Conservation (phyloP, 2,113 vertebrate species). For the Ia io region DNA sequence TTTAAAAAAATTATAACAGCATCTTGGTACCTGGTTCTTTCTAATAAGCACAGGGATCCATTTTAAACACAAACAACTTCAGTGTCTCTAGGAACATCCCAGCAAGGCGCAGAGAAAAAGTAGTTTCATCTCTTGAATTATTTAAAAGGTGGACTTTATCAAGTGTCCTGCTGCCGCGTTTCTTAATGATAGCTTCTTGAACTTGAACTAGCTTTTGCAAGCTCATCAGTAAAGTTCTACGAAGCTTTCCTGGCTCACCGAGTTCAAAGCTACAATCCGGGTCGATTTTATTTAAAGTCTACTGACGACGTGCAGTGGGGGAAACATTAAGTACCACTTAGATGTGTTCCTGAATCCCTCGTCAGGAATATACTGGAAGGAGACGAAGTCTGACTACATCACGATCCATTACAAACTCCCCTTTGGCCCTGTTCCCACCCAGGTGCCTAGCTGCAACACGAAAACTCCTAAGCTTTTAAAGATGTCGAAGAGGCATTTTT, state of each 20-base stretch:
- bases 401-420: constrained; percentile 72
- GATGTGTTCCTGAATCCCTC: constrained; percentile 78
- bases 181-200: constrained; percentile 75
- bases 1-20: neutral
- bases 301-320: constrained; percentile 73
- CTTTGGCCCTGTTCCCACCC: constrained; percentile 68
- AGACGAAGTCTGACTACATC: constrained; percentile 65
- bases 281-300: constrained; percentile 82
- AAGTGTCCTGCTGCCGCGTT: constrained; percentile 54
- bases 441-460: constrained; percentile 22
- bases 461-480: constrained; percentile 58
- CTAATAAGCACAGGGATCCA: constrained; percentile 56
- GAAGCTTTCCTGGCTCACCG: constrained; percentile 60
- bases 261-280: constrained; percentile 78
- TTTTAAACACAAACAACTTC: constrained; percentile 62
- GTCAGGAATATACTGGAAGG: constrained; percentile 76
- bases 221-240: constrained; percentile 73
- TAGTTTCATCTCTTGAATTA: constrained; percentile 76
- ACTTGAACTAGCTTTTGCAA: constrained; percentile 71
- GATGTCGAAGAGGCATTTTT: constrained; percentile 8
- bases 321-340: constrained; percentile 81
- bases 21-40: constrained; percentile 44
- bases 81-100: neutral
- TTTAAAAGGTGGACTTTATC: constrained; percentile 74
- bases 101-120: constrained; percentile 18